Percentiles rank a stretch among this genome's conserved stretches.
These are phyloP conservation scores for Lepisosteus osseus DNA, from an alignment of 2,113 vertebrate genomes.

Conservation along the genomic window DNA sequence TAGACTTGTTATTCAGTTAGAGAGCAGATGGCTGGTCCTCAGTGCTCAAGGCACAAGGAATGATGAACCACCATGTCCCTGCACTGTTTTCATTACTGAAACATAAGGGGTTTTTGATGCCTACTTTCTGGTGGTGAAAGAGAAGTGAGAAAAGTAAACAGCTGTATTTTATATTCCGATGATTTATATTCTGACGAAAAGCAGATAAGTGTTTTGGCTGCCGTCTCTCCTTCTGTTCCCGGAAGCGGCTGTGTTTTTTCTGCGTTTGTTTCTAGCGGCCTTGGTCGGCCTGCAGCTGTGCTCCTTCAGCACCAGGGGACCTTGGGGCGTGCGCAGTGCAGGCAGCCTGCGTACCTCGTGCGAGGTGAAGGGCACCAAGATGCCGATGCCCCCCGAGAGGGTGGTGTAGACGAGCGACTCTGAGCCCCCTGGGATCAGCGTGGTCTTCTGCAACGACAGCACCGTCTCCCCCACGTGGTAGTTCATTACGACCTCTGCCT, in stretches of 20 bases:
- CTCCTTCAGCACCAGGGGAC: too few species aligned
- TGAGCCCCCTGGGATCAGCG: conserved; percentile 90
- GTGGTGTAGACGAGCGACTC: conserved; percentile 97
- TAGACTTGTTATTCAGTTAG: too few species aligned
- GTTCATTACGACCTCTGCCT: conserved; percentile 96
- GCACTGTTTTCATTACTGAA: too few species aligned
- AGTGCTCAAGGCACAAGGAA: too few species aligned
- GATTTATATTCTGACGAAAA: too few species aligned
- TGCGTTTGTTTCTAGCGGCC: background rate
- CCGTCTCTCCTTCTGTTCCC: background rate
- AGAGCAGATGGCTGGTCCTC: too few species aligned
- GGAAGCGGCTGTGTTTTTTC: background rate
- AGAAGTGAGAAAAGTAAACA: too few species aligned
- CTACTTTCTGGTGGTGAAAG: too few species aligned
- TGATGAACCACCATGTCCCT: too few species aligned
- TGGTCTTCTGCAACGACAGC: conserved; percentile 94
- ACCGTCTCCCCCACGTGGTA: conserved; percentile 94
- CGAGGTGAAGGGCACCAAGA: conserved; percentile 94
- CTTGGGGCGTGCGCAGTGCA: too few species aligned
- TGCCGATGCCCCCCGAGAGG: conserved; percentile 91
- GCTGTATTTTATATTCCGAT: too few species aligned
- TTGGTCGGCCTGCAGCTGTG: background rate
- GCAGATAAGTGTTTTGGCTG: background rate
- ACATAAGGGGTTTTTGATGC: too few species aligned
- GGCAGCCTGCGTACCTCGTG: conserved; percentile 76